Evolutionary conservation across 2,113 vertebrate genomes (phyloP).

Genomic region (Notiomystis cincta): DNA sequence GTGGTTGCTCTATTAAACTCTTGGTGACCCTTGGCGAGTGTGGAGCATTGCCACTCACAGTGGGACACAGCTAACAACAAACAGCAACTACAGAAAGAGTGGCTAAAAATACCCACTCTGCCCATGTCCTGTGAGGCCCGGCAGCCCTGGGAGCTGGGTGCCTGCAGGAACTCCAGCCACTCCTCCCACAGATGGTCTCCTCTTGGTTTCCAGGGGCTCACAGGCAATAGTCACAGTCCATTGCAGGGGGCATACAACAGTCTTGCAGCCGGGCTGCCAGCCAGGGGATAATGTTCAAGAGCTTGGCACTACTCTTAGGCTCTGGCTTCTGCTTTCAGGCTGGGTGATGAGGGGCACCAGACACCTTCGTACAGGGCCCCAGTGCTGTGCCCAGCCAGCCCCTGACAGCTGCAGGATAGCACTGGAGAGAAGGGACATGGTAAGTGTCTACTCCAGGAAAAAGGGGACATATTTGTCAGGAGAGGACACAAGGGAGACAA

Average conservation of each 20-base stretch:
- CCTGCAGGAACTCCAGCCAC: background rate
- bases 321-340: background rate
- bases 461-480: background rate
- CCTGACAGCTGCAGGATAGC: background rate
- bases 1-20: conserved; percentile 63
- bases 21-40: background rate
- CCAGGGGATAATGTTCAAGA: background rate
- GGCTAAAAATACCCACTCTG: background rate
- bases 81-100: background rate
- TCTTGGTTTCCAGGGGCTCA: background rate
- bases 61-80: conserved; percentile 6
- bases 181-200: background rate
- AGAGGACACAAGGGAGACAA: background rate
- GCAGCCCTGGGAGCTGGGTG: background rate
- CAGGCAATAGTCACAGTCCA: background rate
- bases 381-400: background rate
- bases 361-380: background rate
- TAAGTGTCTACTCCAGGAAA: background rate
- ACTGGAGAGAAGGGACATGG: background rate
- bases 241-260: fast-evolving
- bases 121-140: background rate
- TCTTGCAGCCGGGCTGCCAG: background rate
- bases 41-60: conserved; percentile 6
- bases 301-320: background rate
- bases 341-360: fast-evolving